These are phyloP conservation scores for Mesocricetus auratus DNA, from an alignment of 2,113 vertebrate genomes.

Conservation along the genomic window DNA sequence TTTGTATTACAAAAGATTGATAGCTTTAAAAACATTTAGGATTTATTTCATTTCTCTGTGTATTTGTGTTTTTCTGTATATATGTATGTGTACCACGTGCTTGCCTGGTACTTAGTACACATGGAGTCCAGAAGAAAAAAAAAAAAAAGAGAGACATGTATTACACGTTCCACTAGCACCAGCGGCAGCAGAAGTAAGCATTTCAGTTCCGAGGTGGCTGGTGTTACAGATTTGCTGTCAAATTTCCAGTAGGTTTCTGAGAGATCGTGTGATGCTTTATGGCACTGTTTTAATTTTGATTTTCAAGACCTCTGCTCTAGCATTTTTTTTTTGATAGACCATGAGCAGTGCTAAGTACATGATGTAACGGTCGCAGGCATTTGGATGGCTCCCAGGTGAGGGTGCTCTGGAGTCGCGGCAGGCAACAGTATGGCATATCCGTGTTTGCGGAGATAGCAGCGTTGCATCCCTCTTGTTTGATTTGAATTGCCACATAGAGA, in stretches of 20 bases:
- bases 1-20: too few species aligned
- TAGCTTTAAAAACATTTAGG: too few species aligned
- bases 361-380: neutral
- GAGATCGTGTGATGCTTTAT: neutral
- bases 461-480: conserved; percentile 3
- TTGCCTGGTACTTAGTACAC: too few species aligned
- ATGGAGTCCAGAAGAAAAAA: too few species aligned
- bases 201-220: neutral
- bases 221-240: neutral
- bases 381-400: neutral
- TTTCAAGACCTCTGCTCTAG: neutral
- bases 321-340: neutral
- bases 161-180: neutral
- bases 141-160: neutral
- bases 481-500: conserved; percentile 34
- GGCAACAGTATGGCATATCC: neutral
- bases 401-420: neutral
- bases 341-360: neutral
- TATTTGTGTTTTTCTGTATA: too few species aligned
- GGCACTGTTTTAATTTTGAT: neutral
- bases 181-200: neutral
- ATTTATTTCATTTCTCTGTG: too few species aligned
- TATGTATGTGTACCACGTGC: too few species aligned
- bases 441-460: neutral
- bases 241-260: conserved; percentile 6